Conservation (phyloP, 2,888 invertebrate genomes). For the Tridacna gigas region DNA sequence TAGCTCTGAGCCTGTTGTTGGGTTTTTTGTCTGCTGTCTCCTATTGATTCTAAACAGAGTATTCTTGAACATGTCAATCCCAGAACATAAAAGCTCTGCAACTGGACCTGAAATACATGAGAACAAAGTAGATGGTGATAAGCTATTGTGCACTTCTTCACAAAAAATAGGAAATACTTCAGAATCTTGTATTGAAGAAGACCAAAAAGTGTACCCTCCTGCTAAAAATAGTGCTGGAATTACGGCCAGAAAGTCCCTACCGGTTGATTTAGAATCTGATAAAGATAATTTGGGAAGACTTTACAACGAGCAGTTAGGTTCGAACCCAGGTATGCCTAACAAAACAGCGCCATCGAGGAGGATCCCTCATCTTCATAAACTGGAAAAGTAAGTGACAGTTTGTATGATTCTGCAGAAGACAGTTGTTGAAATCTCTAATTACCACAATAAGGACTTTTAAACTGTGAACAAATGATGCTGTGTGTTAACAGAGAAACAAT, state of each 20-base stretch:
- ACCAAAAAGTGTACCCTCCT: neutral
- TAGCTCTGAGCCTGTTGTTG: neutral
- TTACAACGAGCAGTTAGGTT: neutral
- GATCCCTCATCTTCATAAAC: conserved; percentile 72
- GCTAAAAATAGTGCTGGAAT: conserved; percentile 3
- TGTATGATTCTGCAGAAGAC: no score
- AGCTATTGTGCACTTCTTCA: neutral
- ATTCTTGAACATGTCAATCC: conserved; percentile 4
- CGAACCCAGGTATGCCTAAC: conserved; percentile 28
- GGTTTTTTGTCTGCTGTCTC: neutral
- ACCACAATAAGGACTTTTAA: no score
- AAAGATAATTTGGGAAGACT: conserved; percentile 13
- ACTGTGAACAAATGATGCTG: no score
- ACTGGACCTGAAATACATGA: neutral
- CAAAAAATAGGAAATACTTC: conserved; percentile 1
- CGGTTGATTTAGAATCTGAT: neutral
- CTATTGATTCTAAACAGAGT: conserved; percentile 5
- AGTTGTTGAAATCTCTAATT: no score
- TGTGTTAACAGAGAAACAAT: no score
- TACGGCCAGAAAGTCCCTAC: neutral
- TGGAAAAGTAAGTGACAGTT: conserved; percentile 71
- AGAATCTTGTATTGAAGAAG: neutral
- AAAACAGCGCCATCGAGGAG: conserved; percentile 50
- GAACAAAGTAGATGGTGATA: neutral
- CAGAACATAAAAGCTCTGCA: conserved; percentile 11